phyloP scores from a whole-genome alignment of 2,113 vertebrate genomes.

The Alectura lathami region DNA sequence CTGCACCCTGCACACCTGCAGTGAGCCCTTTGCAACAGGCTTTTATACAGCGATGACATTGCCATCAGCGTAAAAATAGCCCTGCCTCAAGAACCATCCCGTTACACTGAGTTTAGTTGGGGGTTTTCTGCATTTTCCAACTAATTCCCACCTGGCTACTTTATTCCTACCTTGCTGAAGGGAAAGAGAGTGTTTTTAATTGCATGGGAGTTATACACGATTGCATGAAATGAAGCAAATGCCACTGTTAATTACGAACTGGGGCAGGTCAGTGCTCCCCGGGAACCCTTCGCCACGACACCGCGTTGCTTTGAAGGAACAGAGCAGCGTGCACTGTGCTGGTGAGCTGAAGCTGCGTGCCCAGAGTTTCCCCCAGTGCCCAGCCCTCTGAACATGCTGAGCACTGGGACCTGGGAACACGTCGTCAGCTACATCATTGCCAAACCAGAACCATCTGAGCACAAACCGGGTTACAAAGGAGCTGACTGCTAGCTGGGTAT shows the following conservation, averaged over 20 bases:
- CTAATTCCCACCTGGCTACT: not conserved
- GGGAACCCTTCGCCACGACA: not conserved
- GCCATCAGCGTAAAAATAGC: not conserved
- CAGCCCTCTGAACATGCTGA: not conserved
- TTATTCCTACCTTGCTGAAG: slow-evolving; percentile 10
- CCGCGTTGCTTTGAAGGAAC: too few relatives aligned
- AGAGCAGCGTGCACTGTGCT: not conserved
- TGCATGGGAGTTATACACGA: not conserved
- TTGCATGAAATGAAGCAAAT: not conserved
- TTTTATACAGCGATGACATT: accelerated
- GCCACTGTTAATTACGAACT: not conserved
- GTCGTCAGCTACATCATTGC: not conserved
- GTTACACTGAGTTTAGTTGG: accelerated
- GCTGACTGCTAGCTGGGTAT: not conserved
- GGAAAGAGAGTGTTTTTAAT: slow-evolving; percentile 1
- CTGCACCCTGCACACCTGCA: slow-evolving; percentile 42
- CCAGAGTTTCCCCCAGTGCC: not conserved
- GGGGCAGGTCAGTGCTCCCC: not conserved
- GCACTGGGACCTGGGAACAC: not conserved
- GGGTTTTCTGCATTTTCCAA: not conserved
- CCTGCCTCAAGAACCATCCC: not conserved
- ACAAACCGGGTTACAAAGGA: not conserved
- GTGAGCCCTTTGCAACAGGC: not conserved
- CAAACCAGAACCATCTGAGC: not conserved
- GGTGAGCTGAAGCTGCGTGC: not conserved